Conservation (phyloP, 2,888 invertebrate genomes). For the Leptopilina drosophilae region DNA sequence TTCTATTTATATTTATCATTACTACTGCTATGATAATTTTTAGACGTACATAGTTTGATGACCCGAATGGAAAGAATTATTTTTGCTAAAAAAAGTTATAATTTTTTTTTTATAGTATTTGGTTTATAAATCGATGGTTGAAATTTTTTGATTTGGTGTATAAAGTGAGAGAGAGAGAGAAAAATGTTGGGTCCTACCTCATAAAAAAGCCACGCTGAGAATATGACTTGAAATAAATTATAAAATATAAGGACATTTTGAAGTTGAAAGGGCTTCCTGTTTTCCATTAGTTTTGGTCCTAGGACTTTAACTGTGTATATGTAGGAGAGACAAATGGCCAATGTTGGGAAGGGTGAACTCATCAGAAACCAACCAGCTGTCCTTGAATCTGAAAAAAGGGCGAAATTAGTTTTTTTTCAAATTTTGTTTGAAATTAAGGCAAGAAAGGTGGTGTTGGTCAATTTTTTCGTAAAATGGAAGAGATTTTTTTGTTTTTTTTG, state of each 20-base stretch:
- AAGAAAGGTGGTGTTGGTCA: too few relatives aligned
- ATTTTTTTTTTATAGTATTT: not conserved
- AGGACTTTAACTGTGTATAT: conserved; percentile 93
- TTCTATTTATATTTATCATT: not conserved
- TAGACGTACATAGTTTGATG: not conserved
- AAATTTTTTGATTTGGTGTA: not conserved
- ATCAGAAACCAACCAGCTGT: conserved; percentile 95
- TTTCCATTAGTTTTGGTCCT: conserved; percentile 94
- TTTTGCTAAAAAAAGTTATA: not conserved
- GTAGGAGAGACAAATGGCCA: conserved; percentile 92
- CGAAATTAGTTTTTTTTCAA: not conserved
- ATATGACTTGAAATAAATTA: conserved; percentile 92
- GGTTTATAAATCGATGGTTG: not conserved
- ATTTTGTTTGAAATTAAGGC: conserved; percentile 9
- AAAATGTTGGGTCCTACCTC: conserved; percentile 83
- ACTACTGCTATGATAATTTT: not conserved
- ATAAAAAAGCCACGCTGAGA: conserved; percentile 93
- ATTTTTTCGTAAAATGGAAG: not conserved
- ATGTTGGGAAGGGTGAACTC: conserved; percentile 94
- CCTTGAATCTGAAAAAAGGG: conserved; percentile 83
- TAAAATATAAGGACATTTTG: conserved; percentile 87
- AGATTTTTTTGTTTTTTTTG: too few relatives aligned
- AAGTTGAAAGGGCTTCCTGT: conserved; percentile 91
- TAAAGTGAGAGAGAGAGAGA: not conserved
- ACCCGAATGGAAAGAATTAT: not conserved